Conservation (phyloP, 2,113 vertebrate genomes). For the Aythya baeri region DNA sequence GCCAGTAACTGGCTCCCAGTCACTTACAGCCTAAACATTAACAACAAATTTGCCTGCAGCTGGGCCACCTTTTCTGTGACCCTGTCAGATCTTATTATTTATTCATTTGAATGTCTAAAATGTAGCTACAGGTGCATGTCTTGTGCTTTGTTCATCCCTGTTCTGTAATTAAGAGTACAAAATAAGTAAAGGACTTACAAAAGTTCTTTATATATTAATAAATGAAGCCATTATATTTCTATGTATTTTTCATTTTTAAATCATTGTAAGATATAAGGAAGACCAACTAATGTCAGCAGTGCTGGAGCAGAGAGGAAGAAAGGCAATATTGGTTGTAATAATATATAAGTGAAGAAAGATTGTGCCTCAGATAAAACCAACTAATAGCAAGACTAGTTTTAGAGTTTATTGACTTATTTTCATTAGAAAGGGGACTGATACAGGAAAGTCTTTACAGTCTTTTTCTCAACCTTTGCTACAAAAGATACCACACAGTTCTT, state of each 20-base stretch:
- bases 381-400: background rate
- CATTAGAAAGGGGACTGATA: background rate
- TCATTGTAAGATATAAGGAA: background rate
- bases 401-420: background rate
- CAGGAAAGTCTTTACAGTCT: background rate
- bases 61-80: constrained; percentile 21
- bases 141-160: background rate
- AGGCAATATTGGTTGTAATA: background rate
- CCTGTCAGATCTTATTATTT: constrained; percentile 20
- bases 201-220: background rate
- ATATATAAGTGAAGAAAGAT: background rate
- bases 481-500: background rate
- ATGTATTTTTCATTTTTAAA: background rate
- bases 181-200: background rate
- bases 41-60: background rate
- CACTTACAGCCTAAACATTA: background rate
- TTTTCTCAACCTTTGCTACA: background rate
- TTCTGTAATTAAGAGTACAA: background rate
- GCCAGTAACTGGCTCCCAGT: background rate
- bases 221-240: background rate
- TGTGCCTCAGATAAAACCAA: background rate
- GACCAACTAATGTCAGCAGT: background rate
- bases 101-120: background rate
- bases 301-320: background rate
- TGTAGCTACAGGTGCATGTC: background rate